phyloP scores from a whole-genome alignment of 2,797 vertebrate genomes.

The Halcyon smyrnensis region DNA sequence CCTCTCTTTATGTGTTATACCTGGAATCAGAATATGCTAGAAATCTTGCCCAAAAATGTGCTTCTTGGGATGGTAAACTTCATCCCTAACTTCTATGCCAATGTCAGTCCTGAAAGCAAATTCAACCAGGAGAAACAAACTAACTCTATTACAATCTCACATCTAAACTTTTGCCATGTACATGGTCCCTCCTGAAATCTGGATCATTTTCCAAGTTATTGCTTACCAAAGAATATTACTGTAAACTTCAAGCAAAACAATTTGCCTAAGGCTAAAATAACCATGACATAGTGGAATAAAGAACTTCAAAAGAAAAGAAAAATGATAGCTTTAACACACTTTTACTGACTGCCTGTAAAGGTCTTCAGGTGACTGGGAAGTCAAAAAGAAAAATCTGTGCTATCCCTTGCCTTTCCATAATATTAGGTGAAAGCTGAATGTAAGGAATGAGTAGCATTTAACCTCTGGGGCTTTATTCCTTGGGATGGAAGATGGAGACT shows the following conservation, averaged over 20 bases:
- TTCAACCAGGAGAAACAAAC: background rate
- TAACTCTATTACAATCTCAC: background rate
- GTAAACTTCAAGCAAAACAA: background rate
- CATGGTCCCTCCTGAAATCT: background rate
- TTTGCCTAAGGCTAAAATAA: background rate
- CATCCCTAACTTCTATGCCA: background rate
- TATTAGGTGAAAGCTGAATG: background rate
- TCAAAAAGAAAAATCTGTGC: background rate
- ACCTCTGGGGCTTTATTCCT: background rate
- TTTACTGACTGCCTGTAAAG: background rate
- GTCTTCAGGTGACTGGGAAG: background rate
- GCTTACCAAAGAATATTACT: background rate
- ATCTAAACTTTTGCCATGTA: background rate
- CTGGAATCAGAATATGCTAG: background rate
- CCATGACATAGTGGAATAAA: background rate
- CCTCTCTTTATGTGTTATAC: no score
- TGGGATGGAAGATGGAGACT: background rate
- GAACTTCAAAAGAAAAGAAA: background rate
- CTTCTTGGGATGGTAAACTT: background rate
- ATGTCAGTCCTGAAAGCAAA: background rate
- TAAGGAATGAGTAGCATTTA: background rate
- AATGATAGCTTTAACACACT: background rate
- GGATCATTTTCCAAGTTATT: background rate
- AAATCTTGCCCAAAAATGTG: background rate
- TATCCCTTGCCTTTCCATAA: background rate